These are phyloP conservation scores for Chelonia mydas DNA, from an alignment of 2,797 vertebrate genomes.

Conservation along the genomic window DNA sequence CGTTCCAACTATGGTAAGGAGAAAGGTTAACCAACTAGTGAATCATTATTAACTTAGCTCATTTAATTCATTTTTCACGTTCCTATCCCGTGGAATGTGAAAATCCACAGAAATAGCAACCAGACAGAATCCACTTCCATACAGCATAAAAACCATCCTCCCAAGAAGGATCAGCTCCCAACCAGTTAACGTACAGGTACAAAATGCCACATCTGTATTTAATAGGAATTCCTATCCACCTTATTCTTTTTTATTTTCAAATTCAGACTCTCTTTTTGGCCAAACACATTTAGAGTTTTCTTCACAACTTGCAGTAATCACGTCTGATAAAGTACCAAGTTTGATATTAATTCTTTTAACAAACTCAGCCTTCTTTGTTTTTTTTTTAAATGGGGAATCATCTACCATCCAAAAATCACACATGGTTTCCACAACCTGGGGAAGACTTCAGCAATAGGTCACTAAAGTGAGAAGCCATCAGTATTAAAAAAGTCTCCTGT, in stretches of 20 bases:
- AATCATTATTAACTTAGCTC: background rate
- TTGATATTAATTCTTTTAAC: background rate
- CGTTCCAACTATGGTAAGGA: background rate
- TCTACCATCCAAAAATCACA: background rate
- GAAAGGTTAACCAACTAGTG: slow-evolving; percentile 1
- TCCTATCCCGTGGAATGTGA: background rate
- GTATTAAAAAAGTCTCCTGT: background rate
- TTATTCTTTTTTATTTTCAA: background rate
- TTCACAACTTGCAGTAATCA: background rate
- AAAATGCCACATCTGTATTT: background rate
- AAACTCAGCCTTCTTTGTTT: background rate
- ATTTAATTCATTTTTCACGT: background rate
- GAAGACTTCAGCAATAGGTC: background rate
- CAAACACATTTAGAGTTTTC: background rate
- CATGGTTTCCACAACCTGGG: background rate
- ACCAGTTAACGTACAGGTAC: background rate
- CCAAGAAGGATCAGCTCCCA: background rate
- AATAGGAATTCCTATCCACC: background rate
- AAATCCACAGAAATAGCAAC: background rate
- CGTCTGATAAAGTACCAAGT: background rate
- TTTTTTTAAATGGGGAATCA: background rate
- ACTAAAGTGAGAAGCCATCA: background rate
- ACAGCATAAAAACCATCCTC: background rate
- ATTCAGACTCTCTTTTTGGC: background rate
- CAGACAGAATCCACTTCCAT: background rate